Evolutionary conservation across 2,113 vertebrate genomes (phyloP), one percentile per base, ranked within the genome.

Genomic region (Psittacula cyanocephala): DNA sequence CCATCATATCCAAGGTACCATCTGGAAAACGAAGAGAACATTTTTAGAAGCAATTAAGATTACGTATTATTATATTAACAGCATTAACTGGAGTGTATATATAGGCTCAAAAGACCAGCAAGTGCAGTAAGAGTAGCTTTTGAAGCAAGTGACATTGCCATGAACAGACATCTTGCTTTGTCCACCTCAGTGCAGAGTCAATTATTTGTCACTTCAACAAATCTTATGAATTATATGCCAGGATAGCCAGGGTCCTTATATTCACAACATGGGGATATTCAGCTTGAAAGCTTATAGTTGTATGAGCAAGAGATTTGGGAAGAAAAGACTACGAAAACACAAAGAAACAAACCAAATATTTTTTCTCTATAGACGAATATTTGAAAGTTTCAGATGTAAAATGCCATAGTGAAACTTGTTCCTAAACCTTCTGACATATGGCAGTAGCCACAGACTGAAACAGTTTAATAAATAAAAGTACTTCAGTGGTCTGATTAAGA

Each of bases 31-130:
- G 4, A 95, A 64, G 43, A 63, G 10, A 86, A 68, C 2, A 5
- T 53, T 93, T 92, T 91, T 52, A 74, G 50, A 95, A 92, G 52
- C 68, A 89, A 94, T 67, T 77, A 82, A 83, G 71, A 71, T 67
- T 71, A 80, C 15, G 74, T 77, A 31, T 31, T 68, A 50, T 67
- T 12, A 67, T 77, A 83, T 62, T 67, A 91, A 77, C 33, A 78
- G 27, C 31, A 93, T 69, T 85, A 85, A 92, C 0, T 72, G 57
- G 16, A 72, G 24, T 53, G 22, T 62, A 91, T 3, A 22, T 71
- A 76, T 14, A 81, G 64, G 50, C 33, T 82, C 41, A 72, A 82
- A 91, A 80, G 41, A 85, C 19, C 65, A 50, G 63, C 9, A 50
- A 55, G 22, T 44, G 60, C 44, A 83, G 79, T 37, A 35, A 83